Evolutionary conservation across 2,113 vertebrate species (phyloP), one percentile per base, ranked within the genome.

Genomic region (Calyptomena viridis): DNA sequence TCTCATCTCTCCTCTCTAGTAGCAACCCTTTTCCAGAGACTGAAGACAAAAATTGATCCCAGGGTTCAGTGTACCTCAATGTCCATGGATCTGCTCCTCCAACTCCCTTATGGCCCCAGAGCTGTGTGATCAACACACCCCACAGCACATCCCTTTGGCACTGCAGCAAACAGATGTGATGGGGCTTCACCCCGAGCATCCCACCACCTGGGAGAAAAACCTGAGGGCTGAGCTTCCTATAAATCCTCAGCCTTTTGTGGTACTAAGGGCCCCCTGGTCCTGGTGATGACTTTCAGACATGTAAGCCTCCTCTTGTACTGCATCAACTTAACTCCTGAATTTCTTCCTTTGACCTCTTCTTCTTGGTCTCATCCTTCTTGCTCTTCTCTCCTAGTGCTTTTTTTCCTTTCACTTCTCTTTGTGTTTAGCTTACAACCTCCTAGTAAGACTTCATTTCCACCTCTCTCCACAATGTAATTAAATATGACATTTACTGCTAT

Each of bases 61-160:
- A 78, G 27, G 12, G 24, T 40, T 47, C 46, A 47, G 22, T 47
- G 21, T 22, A 21, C 46, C 46, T 47, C 46, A 47, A 47, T 47
- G 46, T 40, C 11, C 37, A 13, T 0, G 1, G 35, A 40, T 8
- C 12, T 22, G 8, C 68, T 76, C 27, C 40, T n/a, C 62, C 44
- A 33, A 0, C 6, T 59, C 23, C 49, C 21, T 47, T 9, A 8
- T 1, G 6, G 31, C 23, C n/a, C 37, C 37, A 49, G 40, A 76
- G 46, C 6, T 0, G 6, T 2, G 8, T 18, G 25, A 60, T 3
- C 23, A 72, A 17, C 12, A 13, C 52, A 8, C 11, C 8, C 9
- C 35, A 46, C 39, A 52, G 82, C 25, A 56, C 40, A 19, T 1
- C 23, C 49, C n/a, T 59, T 9, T 28, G 30, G n/a, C 9, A 10